These are phyloP conservation scores for Falcunculus frontatus DNA, from an alignment of 2,113 vertebrate species.

Conservation along the genomic window DNA sequence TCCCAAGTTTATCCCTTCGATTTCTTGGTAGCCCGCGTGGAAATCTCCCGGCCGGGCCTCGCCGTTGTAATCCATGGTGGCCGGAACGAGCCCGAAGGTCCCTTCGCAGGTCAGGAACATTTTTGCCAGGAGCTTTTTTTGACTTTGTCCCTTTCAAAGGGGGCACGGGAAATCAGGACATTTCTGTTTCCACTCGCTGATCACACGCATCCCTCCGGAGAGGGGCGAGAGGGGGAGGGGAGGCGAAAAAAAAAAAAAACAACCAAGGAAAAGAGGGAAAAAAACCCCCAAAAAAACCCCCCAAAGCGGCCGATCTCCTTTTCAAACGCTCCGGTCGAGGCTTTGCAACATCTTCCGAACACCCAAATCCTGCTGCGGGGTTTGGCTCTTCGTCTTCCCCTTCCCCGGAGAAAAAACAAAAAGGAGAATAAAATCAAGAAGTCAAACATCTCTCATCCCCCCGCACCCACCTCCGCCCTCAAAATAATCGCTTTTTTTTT, in stretches of 20 bases:
- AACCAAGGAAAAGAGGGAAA: background rate
- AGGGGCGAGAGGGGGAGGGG: background rate
- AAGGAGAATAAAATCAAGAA: too few relatives aligned
- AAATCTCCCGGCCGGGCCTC: constrained; percentile 9
- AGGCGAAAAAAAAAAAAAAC: background rate
- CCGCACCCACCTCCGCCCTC: too few relatives aligned
- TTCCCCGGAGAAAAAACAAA: too few relatives aligned
- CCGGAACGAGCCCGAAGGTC: constrained; percentile 18
- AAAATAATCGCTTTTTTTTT: too few relatives aligned
- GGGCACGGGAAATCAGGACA: constrained; percentile 3
- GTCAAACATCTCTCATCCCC: too few relatives aligned
- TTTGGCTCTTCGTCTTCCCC: background rate
- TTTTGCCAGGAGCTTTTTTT: background rate
- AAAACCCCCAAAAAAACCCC: background rate
- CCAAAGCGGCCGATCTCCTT: background rate
- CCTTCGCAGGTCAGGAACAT: constrained; percentile 65
- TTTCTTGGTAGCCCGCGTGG: constrained; percentile 59
- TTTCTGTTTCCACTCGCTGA: constrained; percentile 10
- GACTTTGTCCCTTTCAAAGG: background rate
- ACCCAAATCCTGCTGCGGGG: background rate
- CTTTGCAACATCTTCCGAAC: background rate
- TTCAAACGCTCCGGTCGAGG: constrained; percentile 7
- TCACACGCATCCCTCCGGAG: background rate
- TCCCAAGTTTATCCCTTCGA: constrained; percentile 66
- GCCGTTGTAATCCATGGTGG: constrained; percentile 20